Percentiles rank a stretch among this genome's conserved stretches.
Evolutionary conservation across 2,888 invertebrate genomes (phyloP).

Genomic region (Neoitamus cyanurus): DNA sequence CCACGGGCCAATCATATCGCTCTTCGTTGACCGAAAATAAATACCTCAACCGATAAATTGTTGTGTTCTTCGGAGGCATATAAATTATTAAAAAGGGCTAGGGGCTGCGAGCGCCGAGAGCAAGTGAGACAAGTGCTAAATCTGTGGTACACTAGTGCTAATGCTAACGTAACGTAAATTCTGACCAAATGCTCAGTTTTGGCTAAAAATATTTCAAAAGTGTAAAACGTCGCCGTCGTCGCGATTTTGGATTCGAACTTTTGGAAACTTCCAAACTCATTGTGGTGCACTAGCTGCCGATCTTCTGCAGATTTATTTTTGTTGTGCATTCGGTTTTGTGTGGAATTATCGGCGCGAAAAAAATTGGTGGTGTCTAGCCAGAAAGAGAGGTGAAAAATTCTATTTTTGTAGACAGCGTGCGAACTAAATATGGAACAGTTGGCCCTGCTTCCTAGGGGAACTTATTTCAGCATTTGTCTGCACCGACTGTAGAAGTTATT

Average conservation of each 20-base stretch:
- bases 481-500: background rate
- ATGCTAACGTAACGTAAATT: background rate
- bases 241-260: background rate
- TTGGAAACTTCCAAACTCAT: background rate
- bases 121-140: background rate
- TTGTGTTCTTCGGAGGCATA: background rate
- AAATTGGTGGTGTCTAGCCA: conserved; percentile 36
- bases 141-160: background rate
- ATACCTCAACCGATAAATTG: conserved; percentile 19
- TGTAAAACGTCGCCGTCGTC: background rate
- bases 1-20: conserved; percentile 10
- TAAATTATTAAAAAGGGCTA: conserved; percentile 14
- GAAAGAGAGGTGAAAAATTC: conserved; percentile 37
- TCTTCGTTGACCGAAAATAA: conserved; percentile 7
- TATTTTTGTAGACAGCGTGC: conserved; percentile 50
- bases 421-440: conserved; percentile 55
- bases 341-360: background rate
- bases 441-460: conserved; percentile 53
- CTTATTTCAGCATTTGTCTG: conserved; percentile 17
- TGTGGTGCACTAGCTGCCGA: background rate
- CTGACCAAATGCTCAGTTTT: background rate
- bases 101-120: background rate
- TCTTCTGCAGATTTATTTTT: conserved; percentile 7
- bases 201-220: conserved; percentile 5
- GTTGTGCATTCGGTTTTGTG: background rate